Evolutionary conservation across 2,797 vertebrate species (phyloP).

Genomic region (Malacoctenus gilli): DNA sequence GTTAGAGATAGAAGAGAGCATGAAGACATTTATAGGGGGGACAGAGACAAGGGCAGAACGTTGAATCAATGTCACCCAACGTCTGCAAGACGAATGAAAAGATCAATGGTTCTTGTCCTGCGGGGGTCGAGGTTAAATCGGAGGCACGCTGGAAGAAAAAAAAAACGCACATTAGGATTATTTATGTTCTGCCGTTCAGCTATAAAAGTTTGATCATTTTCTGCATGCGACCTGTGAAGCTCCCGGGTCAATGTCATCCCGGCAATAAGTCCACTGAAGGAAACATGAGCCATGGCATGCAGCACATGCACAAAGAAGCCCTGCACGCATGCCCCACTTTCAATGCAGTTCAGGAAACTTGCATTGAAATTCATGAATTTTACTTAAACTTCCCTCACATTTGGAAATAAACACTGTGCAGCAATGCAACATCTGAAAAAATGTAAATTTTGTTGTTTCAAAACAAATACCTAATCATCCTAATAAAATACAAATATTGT

Average conservation of each 20-base stretch:
- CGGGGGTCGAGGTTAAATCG: constrained; percentile 36
- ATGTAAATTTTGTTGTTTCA: too few species aligned
- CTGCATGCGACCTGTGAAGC: constrained; percentile 24
- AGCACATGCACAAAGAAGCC: not conserved
- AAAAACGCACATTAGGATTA: constrained; percentile 41
- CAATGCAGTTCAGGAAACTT: too few species aligned
- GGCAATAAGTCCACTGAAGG: not conserved
- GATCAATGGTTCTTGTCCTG: constrained; percentile 40
- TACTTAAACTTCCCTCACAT: too few species aligned
- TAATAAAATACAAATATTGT: too few species aligned
- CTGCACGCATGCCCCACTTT: too few species aligned
- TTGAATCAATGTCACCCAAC: constrained; percentile 61
- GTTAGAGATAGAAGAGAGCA: constrained; percentile 29
- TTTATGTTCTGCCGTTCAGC: constrained; percentile 45
- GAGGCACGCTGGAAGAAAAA: constrained; percentile 24
- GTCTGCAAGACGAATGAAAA: constrained; percentile 45
- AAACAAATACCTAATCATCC: too few species aligned
- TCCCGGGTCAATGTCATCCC: constrained; percentile 52
- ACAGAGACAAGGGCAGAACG: constrained; percentile 39
- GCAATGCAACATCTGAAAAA: too few species aligned
- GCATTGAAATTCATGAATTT: too few species aligned
- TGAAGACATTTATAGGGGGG: constrained; percentile 38
- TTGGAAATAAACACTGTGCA: too few species aligned
- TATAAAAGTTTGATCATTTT: constrained; percentile 42
- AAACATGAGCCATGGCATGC: not conserved